Percentiles rank a stretch among this genome's conserved stretches.
phyloP scores from a whole-genome alignment of 2,797 vertebrate species.

The Lagocephalus sceleratus region DNA sequence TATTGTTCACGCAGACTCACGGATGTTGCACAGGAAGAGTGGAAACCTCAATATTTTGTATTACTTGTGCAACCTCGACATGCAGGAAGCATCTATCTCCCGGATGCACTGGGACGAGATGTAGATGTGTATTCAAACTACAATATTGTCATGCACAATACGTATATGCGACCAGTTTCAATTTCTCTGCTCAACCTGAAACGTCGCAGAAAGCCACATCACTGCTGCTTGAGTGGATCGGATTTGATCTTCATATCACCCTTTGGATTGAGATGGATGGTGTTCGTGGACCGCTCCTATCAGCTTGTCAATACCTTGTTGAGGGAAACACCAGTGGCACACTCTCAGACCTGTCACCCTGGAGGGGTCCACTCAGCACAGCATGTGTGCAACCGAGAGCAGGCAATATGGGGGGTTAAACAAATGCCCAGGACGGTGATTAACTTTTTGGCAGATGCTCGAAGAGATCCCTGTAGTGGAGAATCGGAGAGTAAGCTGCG shows the following conservation, averaged over 20 bases:
- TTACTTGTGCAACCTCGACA: too few species aligned
- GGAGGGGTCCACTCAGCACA: background rate
- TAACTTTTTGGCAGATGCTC: conserved; percentile 55
- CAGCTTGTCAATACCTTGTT: background rate
- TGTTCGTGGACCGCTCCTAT: conserved; percentile 2
- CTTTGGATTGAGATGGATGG: background rate
- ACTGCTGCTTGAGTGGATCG: too few species aligned
- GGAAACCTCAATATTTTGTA: too few species aligned
- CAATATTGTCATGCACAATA: too few species aligned
- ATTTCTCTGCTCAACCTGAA: too few species aligned
- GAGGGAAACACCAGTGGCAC: background rate
- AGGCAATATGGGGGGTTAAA: conserved; percentile 1
- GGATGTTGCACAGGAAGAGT: too few species aligned
- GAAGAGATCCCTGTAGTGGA: conserved; percentile 34
- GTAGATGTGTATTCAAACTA: too few species aligned
- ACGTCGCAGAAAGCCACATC: too few species aligned
- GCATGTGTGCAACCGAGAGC: background rate
- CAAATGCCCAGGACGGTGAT: conserved; percentile 31
- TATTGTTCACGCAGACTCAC: too few species aligned
- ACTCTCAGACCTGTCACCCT: background rate
- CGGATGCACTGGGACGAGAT: too few species aligned
- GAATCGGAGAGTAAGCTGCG: conserved; percentile 53
- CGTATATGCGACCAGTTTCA: too few species aligned
- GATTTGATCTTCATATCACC: background rate
- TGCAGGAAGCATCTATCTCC: too few species aligned